Percentiles rank a stretch among this genome's conserved stretches.
These are phyloP conservation scores for Amphipyra tragopoginis DNA, from an alignment of 2,888 invertebrate species.

Conservation along the genomic window DNA sequence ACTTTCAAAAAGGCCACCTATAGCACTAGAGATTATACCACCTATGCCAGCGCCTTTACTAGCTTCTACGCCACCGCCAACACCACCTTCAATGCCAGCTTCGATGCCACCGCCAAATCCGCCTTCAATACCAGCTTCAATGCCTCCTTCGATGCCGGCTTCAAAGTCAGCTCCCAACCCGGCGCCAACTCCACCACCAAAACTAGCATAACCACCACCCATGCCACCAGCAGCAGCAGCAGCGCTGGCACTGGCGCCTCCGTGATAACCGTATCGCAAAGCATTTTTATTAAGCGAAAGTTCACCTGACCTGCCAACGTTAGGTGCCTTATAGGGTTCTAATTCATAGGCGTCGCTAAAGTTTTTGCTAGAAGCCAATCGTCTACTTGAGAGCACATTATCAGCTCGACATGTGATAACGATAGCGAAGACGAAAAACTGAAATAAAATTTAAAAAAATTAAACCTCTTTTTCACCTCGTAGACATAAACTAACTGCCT, in stretches of 20 bases:
- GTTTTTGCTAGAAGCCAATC: constrained; percentile 2
- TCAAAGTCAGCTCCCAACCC: constrained; percentile 2
- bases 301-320: not conserved
- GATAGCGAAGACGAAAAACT: constrained; percentile 40
- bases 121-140: constrained; percentile 24
- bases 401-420: constrained; percentile 41
- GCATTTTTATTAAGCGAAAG: constrained; percentile 12
- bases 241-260: not conserved
- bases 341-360: constrained; percentile 11
- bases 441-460: constrained; percentile 25
- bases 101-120: constrained; percentile 19
- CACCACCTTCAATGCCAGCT: constrained; percentile 15
- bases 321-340: constrained; percentile 17
- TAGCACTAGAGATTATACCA: constrained; percentile 27
- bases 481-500: not conserved
- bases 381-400: constrained; percentile 8
- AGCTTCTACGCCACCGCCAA: constrained; percentile 23
- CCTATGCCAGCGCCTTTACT: constrained; percentile 20
- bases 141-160: constrained; percentile 17
- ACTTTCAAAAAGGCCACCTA: constrained; percentile 34
- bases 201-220: constrained; percentile 10
- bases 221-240: constrained; percentile 1
- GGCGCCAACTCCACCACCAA: constrained; percentile 4
- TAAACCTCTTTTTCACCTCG: not conserved
- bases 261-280: constrained; percentile 26